Evolutionary conservation across 1,140 invertebrate genomes (phyloP).

Genomic region (Rhyacophila brunnea): DNA sequence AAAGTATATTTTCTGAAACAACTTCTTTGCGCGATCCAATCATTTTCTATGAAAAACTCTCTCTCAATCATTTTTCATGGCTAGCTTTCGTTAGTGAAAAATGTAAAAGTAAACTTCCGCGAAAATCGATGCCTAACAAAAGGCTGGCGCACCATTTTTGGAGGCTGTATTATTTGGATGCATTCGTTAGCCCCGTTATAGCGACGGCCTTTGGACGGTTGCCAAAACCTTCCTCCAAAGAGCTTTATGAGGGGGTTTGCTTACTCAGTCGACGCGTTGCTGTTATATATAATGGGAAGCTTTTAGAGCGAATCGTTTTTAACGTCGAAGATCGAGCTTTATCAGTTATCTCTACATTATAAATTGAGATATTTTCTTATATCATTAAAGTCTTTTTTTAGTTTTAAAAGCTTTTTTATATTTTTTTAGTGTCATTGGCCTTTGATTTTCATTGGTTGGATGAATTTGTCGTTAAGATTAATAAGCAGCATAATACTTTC

Average conservation of each 20-base stretch:
- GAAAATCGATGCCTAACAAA: conserved; percentile 10
- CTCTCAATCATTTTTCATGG: too few relatives aligned
- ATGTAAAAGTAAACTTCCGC: neutral
- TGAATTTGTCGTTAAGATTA: too few relatives aligned
- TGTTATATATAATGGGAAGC: neutral
- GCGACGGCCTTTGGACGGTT: conserved; percentile 5
- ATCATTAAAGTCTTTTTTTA: neutral
- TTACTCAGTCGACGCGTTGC: neutral
- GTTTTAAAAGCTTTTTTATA: too few relatives aligned
- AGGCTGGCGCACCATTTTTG: neutral
- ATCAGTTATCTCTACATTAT: neutral
- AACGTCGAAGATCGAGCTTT: too few relatives aligned
- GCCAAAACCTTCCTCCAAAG: conserved; percentile 5
- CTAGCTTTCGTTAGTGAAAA: neutral
- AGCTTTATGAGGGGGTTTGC: neutral
- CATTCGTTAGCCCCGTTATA: conserved; percentile 20
- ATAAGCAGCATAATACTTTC: too few relatives aligned
- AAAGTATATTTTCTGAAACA: too few relatives aligned
- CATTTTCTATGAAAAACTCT: too few relatives aligned
- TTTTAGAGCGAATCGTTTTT: conserved; percentile 2
- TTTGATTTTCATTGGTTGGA: too few relatives aligned
- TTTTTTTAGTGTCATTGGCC: too few relatives aligned
- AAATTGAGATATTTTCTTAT: neutral
- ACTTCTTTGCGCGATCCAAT: too few relatives aligned
- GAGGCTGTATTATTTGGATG: conserved; percentile 7